Conservation (phyloP, 2,113 vertebrate species). For the Erythrocercus mccallii region DNA sequence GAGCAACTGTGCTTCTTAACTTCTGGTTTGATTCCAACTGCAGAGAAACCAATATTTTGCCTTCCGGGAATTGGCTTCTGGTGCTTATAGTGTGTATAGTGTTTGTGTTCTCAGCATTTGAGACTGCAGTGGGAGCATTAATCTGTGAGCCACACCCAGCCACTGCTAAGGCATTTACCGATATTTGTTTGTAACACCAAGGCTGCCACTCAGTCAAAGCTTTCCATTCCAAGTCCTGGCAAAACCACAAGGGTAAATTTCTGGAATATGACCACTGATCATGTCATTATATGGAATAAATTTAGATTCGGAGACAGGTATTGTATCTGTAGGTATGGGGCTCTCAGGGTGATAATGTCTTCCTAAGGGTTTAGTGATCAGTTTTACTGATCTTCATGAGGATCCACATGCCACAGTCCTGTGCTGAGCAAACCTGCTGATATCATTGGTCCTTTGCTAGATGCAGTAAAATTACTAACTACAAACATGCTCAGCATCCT, state of each 20-base stretch:
- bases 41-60: background rate
- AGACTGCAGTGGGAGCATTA: background rate
- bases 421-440: background rate
- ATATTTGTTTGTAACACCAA: background rate
- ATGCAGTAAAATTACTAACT: background rate
- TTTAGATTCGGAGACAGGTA: no score
- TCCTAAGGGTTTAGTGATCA: background rate
- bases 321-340: background rate
- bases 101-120: background rate
- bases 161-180: background rate
- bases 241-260: background rate
- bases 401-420: background rate
- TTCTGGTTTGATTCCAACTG: background rate
- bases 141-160: rapidly evolving
- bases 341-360: background rate
- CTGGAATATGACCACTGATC: background rate
- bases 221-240: background rate
- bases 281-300: background rate
- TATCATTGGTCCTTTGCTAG: background rate
- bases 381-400: background rate
- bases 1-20: background rate
- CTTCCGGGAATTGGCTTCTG: background rate
- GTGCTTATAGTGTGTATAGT: rapidly evolving
- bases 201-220: background rate
- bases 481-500: background rate